Percentiles rank a stretch among this genome's conserved stretches.
phyloP scores from a whole-genome alignment of 2,888 invertebrate genomes.

The Zaprionus bogoriensis region DNA sequence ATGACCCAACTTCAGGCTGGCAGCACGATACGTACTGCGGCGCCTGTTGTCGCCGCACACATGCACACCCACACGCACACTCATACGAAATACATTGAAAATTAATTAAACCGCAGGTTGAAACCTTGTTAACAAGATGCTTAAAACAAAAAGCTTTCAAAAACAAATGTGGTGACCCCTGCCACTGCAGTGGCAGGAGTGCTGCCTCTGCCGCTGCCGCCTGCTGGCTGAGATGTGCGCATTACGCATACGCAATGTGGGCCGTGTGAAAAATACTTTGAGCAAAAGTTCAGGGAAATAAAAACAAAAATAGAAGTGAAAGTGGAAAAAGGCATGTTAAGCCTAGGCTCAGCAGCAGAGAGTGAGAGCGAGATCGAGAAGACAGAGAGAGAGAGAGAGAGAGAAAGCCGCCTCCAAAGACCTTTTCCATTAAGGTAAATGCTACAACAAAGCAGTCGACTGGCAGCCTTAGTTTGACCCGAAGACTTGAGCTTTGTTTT shows the following conservation, averaged over 20 bases:
- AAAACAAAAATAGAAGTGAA: conserved; percentile 7
- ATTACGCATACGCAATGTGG: conserved; percentile 66
- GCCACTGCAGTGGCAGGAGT: too few species aligned
- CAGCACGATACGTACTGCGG: conserved; percentile 2
- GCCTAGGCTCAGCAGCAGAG: conserved; percentile 31
- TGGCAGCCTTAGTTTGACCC: neutral
- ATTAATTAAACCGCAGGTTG: conserved; percentile 69
- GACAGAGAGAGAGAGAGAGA: neutral
- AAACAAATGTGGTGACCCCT: conserved; percentile 37
- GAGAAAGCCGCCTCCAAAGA: conserved; percentile 19
- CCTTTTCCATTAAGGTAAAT: conserved; percentile 71
- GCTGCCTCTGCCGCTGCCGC: neutral
- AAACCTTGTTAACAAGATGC: conserved; percentile 68
- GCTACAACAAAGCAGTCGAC: conserved; percentile 10
- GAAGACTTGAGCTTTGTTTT: conserved; percentile 53
- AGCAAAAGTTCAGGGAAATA: conserved; percentile 48
- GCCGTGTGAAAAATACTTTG: conserved; percentile 65
- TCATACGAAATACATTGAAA: conserved; percentile 55
- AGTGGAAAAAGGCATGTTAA: conserved; percentile 31
- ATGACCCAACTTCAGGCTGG: neutral
- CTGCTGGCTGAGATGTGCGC: conserved; percentile 20
- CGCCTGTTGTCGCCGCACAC: conserved; percentile 12
- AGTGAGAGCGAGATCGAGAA: conserved; percentile 13
- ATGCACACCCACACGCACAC: neutral
- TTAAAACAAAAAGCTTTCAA: conserved; percentile 53